Base-by-base conservation (phyloP, 1,140 invertebrate genomes). In the Steinernema khuongi region DNA sequence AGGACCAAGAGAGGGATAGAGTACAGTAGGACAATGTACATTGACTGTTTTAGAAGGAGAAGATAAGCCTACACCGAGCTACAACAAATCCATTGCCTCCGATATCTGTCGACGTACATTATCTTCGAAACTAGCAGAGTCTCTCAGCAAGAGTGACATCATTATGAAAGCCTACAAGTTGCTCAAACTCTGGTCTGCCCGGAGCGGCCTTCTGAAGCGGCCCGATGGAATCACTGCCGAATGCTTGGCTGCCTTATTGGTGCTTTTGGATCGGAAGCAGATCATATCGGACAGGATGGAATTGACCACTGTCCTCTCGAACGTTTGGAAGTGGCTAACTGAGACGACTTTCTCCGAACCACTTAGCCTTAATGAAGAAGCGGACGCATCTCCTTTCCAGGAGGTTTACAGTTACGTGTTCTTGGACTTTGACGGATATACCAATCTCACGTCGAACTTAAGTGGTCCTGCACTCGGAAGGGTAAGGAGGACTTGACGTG, bases 211-310 rank as follows among this genome's bases (percentile, higher is more conserved):
- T 22, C 22, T 60, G 11, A 60, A 60, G 50, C 50, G 50, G 4
- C 26, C 50, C 26, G 50, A 60, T 22, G 50, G 50, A 22, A 60
- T 60, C 19, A n/a, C 50, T 7, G 26, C 11, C 4, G 50, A 60
- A 60, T 7, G 14, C 7, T 26, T 60, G 11, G 50, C 50, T 4
- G 11, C 11, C 4, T 26, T 60, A 22, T 26, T 60, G 11, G 7
- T 60, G 14, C 22, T 17, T 22, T 26, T 60, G 50, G 50, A 60
- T 26, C 7, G 26, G 50, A 60, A 60, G 50, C 50, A 60, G 50
- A 60, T 60, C 26, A 60, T 60, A 7, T 60, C 50, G 50, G 50
- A 60, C 19, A 60, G 26, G 19, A 60, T 60, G 50, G 50, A 60
- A 22, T 26, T 60, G 11, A 60, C 50, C 7, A 60, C 50, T 14